Percentiles rank a stretch among this genome's conserved stretches.
phyloP scores from a whole-genome alignment of 2,113 vertebrate species.

The Cebidichthys violaceus region DNA sequence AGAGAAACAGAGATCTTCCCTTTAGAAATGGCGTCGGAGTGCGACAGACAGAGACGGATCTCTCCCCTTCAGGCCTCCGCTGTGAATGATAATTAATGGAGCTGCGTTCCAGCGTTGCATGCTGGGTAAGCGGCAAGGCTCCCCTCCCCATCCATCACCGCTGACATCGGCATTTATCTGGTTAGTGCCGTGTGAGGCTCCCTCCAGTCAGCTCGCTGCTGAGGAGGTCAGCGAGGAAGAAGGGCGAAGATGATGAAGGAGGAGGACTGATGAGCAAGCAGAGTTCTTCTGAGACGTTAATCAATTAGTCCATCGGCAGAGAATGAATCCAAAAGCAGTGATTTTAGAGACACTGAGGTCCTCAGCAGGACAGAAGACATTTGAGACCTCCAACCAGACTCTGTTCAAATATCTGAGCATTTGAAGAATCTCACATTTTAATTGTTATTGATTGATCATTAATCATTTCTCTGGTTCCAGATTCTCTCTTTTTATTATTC shows the following conservation, averaged over 20 bases:
- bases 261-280: neutral
- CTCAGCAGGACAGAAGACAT: too few species aligned
- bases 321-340: too few species aligned
- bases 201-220: slow-evolving; percentile 27
- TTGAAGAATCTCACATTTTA: too few species aligned
- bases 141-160: slow-evolving; percentile 59
- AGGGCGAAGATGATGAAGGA: slow-evolving; percentile 13
- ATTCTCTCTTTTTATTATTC: too few species aligned
- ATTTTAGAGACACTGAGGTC: too few species aligned
- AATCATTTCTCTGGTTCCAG: too few species aligned
- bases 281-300: neutral
- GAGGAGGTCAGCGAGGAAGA: slow-evolving; percentile 37
- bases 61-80: slow-evolving; percentile 45
- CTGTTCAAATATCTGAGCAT: too few species aligned
- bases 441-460: too few species aligned
- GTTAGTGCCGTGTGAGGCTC: slow-evolving; percentile 31
- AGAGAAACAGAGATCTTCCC: slow-evolving; percentile 9
- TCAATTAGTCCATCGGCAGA: neutral
- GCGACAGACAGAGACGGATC: slow-evolving; percentile 40
- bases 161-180: slow-evolving; percentile 62
- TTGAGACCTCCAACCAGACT: too few species aligned
- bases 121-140: slow-evolving; percentile 56
- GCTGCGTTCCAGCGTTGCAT: slow-evolving; percentile 49
- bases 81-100: slow-evolving; percentile 70
- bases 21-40: neutral